phyloP scores from a whole-genome alignment of 2,797 vertebrate species.

The Sarcoramphus papa region DNA sequence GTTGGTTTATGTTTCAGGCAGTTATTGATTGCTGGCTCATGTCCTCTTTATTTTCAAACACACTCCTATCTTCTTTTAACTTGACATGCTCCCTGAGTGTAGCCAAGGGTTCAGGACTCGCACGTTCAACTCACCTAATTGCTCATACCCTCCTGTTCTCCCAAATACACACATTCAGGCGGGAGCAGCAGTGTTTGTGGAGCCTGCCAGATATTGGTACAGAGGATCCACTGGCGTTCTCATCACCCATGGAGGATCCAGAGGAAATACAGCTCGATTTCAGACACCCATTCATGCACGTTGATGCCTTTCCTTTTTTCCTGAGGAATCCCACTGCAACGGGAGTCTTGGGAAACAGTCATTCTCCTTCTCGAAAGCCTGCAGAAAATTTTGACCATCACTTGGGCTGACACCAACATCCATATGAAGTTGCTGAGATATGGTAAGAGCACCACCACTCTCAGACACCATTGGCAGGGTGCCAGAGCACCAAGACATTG shows the following conservation, averaged over 20 bases:
- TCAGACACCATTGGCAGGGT: background rate
- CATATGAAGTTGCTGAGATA: background rate
- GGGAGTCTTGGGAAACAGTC: background rate
- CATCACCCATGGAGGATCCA: fast-evolving
- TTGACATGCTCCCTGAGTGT: background rate
- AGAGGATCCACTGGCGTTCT: background rate
- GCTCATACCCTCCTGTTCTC: background rate
- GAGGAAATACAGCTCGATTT: background rate
- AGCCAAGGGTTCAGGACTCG: background rate
- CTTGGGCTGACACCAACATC: background rate
- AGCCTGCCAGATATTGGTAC: background rate
- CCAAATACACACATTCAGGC: fast-evolving
- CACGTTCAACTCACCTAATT: background rate
- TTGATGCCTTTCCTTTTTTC: background rate
- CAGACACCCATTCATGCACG: background rate
- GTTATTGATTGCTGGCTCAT: conserved; percentile 4
- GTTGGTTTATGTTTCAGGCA: background rate
- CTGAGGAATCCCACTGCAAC: background rate
- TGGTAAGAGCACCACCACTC: fast-evolving
- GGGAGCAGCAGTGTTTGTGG: background rate
- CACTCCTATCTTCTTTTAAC: background rate
- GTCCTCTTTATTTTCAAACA: background rate
- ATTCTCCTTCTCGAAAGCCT: background rate
- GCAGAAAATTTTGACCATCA: background rate
- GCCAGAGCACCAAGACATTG: background rate